These are phyloP conservation scores for Galaxea fascicularis DNA, from an alignment of 92 coral and sea anemone species.

Conservation along the genomic window DNA sequence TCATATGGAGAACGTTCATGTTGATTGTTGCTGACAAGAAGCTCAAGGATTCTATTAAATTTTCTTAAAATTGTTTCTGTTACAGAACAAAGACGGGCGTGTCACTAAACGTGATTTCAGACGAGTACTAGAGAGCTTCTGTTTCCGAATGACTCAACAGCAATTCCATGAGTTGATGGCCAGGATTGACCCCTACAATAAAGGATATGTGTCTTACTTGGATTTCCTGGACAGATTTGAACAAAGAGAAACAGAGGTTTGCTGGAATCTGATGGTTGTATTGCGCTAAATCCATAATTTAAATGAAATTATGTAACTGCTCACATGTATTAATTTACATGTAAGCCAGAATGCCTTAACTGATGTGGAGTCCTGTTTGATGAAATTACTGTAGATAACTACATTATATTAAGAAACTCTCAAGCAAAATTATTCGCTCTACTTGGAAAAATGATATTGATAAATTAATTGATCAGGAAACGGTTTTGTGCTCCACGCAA, in stretches of 20 bases:
- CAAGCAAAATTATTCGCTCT: too few relatives aligned
- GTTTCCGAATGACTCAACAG: slow-evolving; percentile 91
- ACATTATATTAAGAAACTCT: too few relatives aligned
- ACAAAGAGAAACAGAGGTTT: slow-evolving; percentile 83
- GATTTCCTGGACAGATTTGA: slow-evolving; percentile 96
- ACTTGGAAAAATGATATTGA: too few relatives aligned
- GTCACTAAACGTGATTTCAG: slow-evolving; percentile 95
- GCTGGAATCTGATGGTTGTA: background rate
- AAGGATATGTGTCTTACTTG: slow-evolving; percentile 89
- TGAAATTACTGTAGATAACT: too few relatives aligned
- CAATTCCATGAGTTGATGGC: slow-evolving; percentile 93
- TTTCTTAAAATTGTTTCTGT: background rate
- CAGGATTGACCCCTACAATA: slow-evolving; percentile 88
- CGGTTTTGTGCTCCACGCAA: too few relatives aligned
- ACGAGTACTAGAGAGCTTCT: slow-evolving; percentile 91
- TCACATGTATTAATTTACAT: too few relatives aligned
- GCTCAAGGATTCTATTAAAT: background rate
- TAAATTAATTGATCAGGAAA: too few relatives aligned
- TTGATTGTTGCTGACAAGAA: background rate
- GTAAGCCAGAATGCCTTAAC: too few relatives aligned
- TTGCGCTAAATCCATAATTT: background rate
- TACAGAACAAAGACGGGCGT: slow-evolving; percentile 95
- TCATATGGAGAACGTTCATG: too few relatives aligned
- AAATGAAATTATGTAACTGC: too few relatives aligned
- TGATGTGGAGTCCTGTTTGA: too few relatives aligned